phyloP scores from a whole-genome alignment of 2,888 invertebrate species.

The Synergus itoensis region DNA sequence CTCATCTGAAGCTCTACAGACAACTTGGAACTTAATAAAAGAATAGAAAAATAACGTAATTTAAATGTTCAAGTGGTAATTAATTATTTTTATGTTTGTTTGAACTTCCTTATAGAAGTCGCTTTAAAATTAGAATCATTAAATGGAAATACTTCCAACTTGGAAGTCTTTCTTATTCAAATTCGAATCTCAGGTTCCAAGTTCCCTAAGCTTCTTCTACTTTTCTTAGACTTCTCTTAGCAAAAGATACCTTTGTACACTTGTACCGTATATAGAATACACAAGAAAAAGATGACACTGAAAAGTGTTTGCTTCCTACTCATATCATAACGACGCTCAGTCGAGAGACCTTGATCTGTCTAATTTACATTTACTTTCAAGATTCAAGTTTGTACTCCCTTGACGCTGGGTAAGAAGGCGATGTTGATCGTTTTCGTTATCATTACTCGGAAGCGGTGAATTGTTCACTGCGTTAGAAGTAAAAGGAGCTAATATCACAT shows the following conservation, averaged over 20 bases:
- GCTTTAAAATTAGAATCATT: neutral
- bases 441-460: slow-evolving; percentile 59
- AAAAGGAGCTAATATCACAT: slow-evolving; percentile 76
- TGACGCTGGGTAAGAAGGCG: slow-evolving; percentile 60
- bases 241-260: slow-evolving; percentile 24
- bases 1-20: neutral
- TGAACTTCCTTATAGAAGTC: no score
- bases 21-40: neutral
- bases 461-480: slow-evolving; percentile 63
- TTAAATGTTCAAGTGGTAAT: no score
- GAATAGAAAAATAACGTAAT: neutral
- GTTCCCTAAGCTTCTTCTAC: neutral
- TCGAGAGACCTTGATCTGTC: slow-evolving; percentile 75
- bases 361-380: slow-evolving; percentile 76
- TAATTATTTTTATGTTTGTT: no score
- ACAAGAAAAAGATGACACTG: slow-evolving; percentile 27
- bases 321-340: slow-evolving; percentile 59
- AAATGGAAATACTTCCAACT: neutral
- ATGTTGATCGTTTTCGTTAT: slow-evolving; percentile 57
- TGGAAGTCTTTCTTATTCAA: neutral
- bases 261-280: slow-evolving; percentile 20
- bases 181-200: neutral
- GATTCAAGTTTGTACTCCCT: slow-evolving; percentile 70
- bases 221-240: neutral
- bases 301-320: slow-evolving; percentile 41